Evolutionary conservation across 2,888 invertebrate genomes (phyloP).

Genomic region (Neoaliturus tenellus): DNA sequence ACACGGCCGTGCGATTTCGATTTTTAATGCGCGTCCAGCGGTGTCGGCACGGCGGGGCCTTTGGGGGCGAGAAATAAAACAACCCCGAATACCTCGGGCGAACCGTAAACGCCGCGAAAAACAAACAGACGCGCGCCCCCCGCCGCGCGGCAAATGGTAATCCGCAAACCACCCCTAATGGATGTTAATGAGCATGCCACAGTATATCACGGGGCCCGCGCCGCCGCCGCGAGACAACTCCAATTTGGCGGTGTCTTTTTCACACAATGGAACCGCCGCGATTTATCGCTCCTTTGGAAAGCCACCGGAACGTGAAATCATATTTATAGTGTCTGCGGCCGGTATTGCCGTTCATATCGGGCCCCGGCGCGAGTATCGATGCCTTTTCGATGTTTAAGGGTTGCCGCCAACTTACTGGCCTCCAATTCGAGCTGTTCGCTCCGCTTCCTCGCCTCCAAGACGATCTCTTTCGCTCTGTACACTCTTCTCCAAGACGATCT

Average conservation of each 20-base stretch:
- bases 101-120: conserved; percentile 26
- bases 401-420: too few relatives aligned
- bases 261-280: conserved; percentile 27
- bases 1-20: not conserved
- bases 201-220: conserved; percentile 28
- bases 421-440: too few relatives aligned
- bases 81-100: conserved; percentile 11
- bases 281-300: conserved; percentile 44
- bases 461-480: too few relatives aligned
- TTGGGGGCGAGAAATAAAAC: not conserved
- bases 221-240: conserved; percentile 43
- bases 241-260: conserved; percentile 53
- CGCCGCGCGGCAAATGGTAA: conserved; percentile 52
- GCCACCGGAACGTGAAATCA: conserved; percentile 51
- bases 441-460: too few relatives aligned
- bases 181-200: conserved; percentile 4
- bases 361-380: not conserved
- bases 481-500: too few relatives aligned
- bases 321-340: conserved; percentile 50
- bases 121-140: conserved; percentile 51
- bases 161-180: conserved; percentile 57
- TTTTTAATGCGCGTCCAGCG: conserved; percentile 16
- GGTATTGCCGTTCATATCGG: conserved; percentile 28
- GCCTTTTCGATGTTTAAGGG: too few relatives aligned
- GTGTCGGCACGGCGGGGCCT: not conserved